Evolutionary conservation across 2,888 invertebrate species (phyloP), one percentile per base, ranked within the genome.

Genomic region (Aproaerema taeniolella): DNA sequence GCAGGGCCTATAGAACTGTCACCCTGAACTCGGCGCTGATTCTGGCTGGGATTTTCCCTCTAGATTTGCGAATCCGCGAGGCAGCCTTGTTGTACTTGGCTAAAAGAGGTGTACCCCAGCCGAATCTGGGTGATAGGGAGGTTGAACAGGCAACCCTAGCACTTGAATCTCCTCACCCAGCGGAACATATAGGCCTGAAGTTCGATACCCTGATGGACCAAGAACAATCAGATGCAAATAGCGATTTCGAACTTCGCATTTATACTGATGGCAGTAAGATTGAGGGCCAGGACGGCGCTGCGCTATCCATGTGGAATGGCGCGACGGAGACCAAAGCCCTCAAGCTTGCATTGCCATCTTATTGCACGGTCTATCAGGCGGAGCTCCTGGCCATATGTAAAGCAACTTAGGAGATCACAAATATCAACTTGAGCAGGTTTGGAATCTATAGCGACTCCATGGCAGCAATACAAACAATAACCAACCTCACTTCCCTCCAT

Each of bases 211-310:
- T 46, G 31, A 31, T 29, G 3, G 31, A 15, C n/a, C 25, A 16
- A 1, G 12, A 39, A 11, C 9, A 25, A 20, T 4, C 8, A 1
- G 30, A 37, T 10, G 11, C 1, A 2, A 2, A 35, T 11, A 15
- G 5, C 8, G 13, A 7, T 8, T 2, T 2, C 8, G 28, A 1
- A n/a, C 8, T 30, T 10, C 3, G n/a, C 12, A 43, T 48, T 1
- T 48, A 25, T 31, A 48, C 46, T 1, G 48, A 48, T 9, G 50
- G 48, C 11, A 47, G 48, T 31, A 48, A 42, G 15, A 39, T 41
- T 16, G 41, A 16, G 16, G 41, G 45, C n/a, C 39, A 36, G 7
- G 41, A 39, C 3, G 45, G 45, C 1, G 40, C 40, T 2, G 32
- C 39, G 2, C 9, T 38, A 8, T 24, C 32, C 7, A 6, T 31